Base-by-base conservation (phyloP, 2,797 vertebrate genomes). In the Margarornis squamiger region DNA sequence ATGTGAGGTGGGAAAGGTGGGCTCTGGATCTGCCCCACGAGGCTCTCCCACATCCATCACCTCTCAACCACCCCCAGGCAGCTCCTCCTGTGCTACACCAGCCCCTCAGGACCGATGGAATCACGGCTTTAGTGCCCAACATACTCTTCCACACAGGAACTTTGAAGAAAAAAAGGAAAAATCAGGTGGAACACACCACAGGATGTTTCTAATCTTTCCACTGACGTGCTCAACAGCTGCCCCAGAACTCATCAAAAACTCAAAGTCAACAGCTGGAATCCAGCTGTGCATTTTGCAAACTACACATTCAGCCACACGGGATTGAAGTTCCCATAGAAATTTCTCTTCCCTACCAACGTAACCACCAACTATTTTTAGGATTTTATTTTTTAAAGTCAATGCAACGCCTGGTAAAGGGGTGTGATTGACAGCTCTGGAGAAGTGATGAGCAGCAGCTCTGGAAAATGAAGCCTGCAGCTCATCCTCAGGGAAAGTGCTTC, bases 321-420 rank as follows among this genome's bases (percentile, higher is more conserved):
- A 89, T 76, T 48, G 19, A 58, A 95, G 82, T 65, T 93, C 90
- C 87, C 89, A 74, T 2, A 80, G 85, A 88, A 88, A 92, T 78
- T 54, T 57, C 76, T 72, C 72, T 68, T 84, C 83, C 68, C 86
- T 55, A 82, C 36, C 72, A 71, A 66, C 3, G 3, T 14, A 76
- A 76, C 55, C 65, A 73, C 18, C 80, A 89, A 73, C 88, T 95
- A 92, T 94, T 93, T 91, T 96, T 94, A 93, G 96, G 57, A 22
- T 26, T 74, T 78, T 38, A 27, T 76, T 77, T 88, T 70, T 63
- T 63, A 5, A 71, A 68, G 26, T 41, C 48, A 85, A 88, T 39
- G 71, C 57, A 88, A 30, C 10, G 46, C 55, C 72, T 72, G 45
- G n/a, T 38, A 41, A 85, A 46, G 43, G 49, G 38, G 46, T 61